Evolutionary conservation across 1,140 invertebrate genomes (phyloP), one percentile per base, ranked within the genome.

Genomic region (Bombyx mandarina): DNA sequence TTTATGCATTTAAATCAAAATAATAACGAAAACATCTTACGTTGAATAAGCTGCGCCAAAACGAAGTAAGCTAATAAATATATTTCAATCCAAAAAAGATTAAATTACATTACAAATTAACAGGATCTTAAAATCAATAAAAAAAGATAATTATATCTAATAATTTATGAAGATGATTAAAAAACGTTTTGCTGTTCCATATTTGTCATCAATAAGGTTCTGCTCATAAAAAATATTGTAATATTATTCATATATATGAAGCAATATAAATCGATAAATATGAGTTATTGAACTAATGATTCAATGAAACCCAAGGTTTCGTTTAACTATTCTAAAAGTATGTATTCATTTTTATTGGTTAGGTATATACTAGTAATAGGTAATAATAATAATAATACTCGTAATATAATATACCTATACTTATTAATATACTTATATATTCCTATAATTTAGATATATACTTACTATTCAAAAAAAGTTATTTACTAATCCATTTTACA

Each of bases 201-300:
- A 57, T 54, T 45, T 57, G 52, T 54, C 52, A 53, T 48, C 48
- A 18, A 56, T n/a, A 42, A 50, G 6, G 48, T 56, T 51, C 55
- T 49, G 43, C 9, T 9, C 18, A 26, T 42, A 46, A 12, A 26
- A 51, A 44, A 45, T 57, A 55, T 55, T 44, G 18, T 51, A 53
- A 59, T 59, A 59, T 59, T 63, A 59, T 59, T 53, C 49, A 57
- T 57, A 61, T 35, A 35, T 52, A 44, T 59, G 63, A 59, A 44
- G 52, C 50, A 65, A 61, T 59, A 64, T 61, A 46, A 54, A 65
- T 65, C 57, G 57, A 58, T 50, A 53, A 43, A 56, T 57, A 22
- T 52, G 47, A 60, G 50, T 57, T 60, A 58, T 58, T 58, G n/a
- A 60, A 62, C 6, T 54, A 54, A 53, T 35, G 26, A 35, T 35